These are phyloP conservation scores for Trypoxylon attenuatum DNA, from an alignment of 2,888 invertebrate genomes.

Conservation along the genomic window DNA sequence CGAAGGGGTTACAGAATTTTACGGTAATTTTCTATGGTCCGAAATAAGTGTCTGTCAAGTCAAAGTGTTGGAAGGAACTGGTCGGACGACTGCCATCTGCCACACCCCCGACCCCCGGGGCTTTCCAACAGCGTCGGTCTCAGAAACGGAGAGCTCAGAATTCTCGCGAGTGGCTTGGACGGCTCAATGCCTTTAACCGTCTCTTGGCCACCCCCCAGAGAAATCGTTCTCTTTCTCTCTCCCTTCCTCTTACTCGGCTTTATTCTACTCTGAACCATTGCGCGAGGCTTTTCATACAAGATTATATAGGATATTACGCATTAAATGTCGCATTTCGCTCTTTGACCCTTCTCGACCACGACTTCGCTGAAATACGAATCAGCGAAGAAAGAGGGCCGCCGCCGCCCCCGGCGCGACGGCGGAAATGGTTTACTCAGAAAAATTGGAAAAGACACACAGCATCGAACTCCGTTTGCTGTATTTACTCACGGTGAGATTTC, in stretches of 20 bases:
- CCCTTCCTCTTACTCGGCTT: constrained; percentile 47
- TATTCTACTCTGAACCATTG: constrained; percentile 63
- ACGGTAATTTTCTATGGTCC: background rate
- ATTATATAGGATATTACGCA: constrained; percentile 72
- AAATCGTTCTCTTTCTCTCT: constrained; percentile 35
- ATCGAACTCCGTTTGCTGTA: constrained; percentile 32
- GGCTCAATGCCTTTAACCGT: constrained; percentile 69
- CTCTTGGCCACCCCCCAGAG: constrained; percentile 63
- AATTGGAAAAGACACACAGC: constrained; percentile 41
- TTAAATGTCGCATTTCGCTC: constrained; percentile 67
- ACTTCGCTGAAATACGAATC: constrained; percentile 22
- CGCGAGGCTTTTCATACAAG: constrained; percentile 68
- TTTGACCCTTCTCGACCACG: constrained; percentile 19
- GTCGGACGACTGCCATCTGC: constrained; percentile 69
- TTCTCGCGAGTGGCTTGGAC: constrained; percentile 70
- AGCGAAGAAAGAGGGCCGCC: background rate
- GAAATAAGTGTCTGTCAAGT: constrained; percentile 35
- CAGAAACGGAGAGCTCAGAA: constrained; percentile 47
- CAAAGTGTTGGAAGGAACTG: constrained; percentile 61
- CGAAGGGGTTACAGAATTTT: background rate
- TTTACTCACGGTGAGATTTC: constrained; percentile 35
- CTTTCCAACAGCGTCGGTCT: constrained; percentile 55
- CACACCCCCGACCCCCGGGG: constrained; percentile 65
- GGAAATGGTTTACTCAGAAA: constrained; percentile 43
- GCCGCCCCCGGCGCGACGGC: too few relatives aligned